Evolutionary conservation across 1,140 invertebrate species (phyloP).

Genomic region (Drosophila miranda): DNA sequence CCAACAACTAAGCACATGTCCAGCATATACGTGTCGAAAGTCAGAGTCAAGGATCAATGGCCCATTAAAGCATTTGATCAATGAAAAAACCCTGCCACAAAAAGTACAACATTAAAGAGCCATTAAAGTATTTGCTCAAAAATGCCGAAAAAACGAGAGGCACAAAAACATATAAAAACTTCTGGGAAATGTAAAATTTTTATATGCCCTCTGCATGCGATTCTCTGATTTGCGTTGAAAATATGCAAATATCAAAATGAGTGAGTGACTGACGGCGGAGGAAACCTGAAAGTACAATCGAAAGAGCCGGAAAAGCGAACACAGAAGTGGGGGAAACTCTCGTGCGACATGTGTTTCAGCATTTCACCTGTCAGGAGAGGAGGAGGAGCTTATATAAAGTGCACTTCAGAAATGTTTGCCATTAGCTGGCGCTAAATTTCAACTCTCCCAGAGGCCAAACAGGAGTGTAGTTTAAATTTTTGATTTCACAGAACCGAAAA

Average conservation of each 20-base stretch:
- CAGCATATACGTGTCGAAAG: not conserved
- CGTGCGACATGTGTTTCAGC: conserved; percentile 29
- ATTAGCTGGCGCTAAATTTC: conserved; percentile 9
- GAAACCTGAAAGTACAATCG: conserved; percentile 24
- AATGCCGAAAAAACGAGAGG: not conserved
- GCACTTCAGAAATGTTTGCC: not conserved
- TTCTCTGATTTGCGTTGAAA: conserved; percentile 55
- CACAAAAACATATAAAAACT: conserved; percentile 13
- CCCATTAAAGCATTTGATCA: not conserved
- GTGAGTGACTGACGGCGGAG: conserved; percentile 5
- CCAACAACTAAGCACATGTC: conserved; percentile 15
- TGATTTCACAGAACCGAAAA: conserved; percentile 23
- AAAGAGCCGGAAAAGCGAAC: conserved; percentile 14
- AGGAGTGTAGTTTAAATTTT: conserved; percentile 29
- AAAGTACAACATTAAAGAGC: conserved; percentile 2
- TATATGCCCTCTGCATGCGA: conserved; percentile 52
- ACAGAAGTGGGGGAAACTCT: conserved; percentile 5
- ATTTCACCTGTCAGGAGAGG: conserved; percentile 16
- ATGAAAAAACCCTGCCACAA: not conserved
- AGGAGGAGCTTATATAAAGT: conserved; percentile 18
- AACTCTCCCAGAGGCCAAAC: not conserved
- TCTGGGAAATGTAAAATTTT: conserved; percentile 30
- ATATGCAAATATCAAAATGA: conserved; percentile 61
- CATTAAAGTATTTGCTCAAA: not conserved
- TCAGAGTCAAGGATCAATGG: conserved; percentile 17